A percentile compares a stretch with the other conserved stretches of the same genome.
Evolutionary conservation across 2,113 vertebrate species (phyloP).

Genomic region (Triplophysa dalaica): DNA sequence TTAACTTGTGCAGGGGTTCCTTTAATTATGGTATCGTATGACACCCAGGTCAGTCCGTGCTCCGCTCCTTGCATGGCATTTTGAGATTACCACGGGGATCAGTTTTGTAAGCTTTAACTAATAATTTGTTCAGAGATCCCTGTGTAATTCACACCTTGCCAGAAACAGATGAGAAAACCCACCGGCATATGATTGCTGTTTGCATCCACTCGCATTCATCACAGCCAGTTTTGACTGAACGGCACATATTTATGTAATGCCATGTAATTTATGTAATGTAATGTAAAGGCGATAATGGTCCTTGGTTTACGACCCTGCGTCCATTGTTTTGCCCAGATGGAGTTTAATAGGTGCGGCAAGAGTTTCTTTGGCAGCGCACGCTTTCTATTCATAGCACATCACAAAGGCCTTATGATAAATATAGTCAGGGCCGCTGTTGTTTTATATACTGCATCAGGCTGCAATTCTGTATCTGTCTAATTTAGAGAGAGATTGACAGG

Average conservation of each 20-base stretch:
- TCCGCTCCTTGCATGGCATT: constrained; percentile 67
- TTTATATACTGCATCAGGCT: constrained; percentile 77
- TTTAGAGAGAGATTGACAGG: background rate
- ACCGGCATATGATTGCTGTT: constrained; percentile 61
- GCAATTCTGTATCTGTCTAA: constrained; percentile 6
- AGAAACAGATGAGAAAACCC: constrained; percentile 49
- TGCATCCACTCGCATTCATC: constrained; percentile 62
- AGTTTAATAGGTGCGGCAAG: constrained; percentile 62
- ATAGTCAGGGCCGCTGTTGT: constrained; percentile 77
- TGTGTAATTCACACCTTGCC: constrained; percentile 59
- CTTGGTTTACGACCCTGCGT: constrained; percentile 69
- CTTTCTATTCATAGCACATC: constrained; percentile 73
- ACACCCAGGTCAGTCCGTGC: constrained; percentile 66
- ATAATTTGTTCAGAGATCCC: constrained; percentile 61
- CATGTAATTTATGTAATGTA: constrained; percentile 69
- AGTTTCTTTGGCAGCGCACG: constrained; percentile 59
- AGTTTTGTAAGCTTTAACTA: constrained; percentile 65
- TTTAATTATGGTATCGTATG: constrained; percentile 75
- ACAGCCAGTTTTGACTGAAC: constrained; percentile 66
- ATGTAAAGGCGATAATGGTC: constrained; percentile 67
- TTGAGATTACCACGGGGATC: constrained; percentile 61
- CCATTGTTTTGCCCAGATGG: constrained; percentile 74
- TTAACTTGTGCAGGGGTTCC: constrained; percentile 69
- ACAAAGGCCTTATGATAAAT: constrained; percentile 86
- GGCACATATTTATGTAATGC: constrained; percentile 72